phyloP scores from a whole-genome alignment of 2,113 vertebrate genomes.

The Actenoides hombroni region DNA sequence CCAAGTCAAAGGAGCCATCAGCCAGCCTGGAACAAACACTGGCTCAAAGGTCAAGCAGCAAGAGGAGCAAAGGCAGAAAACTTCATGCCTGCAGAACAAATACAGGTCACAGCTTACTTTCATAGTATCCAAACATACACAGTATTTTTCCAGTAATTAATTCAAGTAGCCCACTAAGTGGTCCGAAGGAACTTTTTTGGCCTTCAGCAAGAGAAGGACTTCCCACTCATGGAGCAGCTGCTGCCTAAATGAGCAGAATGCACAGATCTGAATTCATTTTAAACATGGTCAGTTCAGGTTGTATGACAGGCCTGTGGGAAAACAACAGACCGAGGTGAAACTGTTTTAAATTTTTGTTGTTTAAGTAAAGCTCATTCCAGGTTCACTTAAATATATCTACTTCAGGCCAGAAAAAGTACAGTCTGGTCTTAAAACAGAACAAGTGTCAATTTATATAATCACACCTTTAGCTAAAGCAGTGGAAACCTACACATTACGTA shows the following conservation, averaged over 20 bases:
- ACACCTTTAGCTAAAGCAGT: neutral
- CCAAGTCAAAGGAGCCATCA: neutral
- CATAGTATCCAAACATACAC: neutral
- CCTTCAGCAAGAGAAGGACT: neutral
- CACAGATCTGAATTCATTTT: neutral
- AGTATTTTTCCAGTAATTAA: neutral
- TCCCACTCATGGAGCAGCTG: neutral
- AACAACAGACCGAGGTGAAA: neutral
- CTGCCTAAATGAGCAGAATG: neutral
- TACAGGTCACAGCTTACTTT: neutral
- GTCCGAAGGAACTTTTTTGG: neutral
- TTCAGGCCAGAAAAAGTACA: neutral
- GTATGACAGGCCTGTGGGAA: neutral
- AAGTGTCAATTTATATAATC: neutral
- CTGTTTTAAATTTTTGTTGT: neutral
- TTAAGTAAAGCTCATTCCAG: neutral
- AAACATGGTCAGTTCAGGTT: neutral
- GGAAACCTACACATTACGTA: neutral
- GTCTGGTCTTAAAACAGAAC: neutral
- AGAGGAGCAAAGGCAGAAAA: neutral
- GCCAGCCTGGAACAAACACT: neutral
- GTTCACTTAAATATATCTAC: neutral
- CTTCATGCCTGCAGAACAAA: neutral
- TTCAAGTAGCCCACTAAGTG: neutral
- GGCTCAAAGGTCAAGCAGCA: neutral